These are phyloP conservation scores for Echinometra lucunter DNA, from an alignment of 53 echinoderm and acorn worm genomes.

Conservation along the genomic window DNA sequence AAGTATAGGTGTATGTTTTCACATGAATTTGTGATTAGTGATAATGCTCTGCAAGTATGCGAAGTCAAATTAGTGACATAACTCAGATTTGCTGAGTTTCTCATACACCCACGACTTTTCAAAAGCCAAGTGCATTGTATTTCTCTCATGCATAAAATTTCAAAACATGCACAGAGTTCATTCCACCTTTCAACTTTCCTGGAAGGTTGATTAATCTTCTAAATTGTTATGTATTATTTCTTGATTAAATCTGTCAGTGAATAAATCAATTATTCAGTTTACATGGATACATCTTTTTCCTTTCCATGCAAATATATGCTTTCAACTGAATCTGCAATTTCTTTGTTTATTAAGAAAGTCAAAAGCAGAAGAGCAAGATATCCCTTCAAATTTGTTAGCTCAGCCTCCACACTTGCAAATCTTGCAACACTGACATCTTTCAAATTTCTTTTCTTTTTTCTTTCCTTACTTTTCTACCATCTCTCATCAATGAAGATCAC, in stretches of 20 bases:
- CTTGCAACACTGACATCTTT: background rate
- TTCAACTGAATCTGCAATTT: background rate
- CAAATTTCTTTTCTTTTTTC: background rate
- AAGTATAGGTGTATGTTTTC: too few species aligned
- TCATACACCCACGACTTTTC: too few species aligned
- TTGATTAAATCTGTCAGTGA: too few species aligned
- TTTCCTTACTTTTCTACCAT: background rate
- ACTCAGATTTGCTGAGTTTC: too few species aligned
- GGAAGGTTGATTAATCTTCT: background rate
- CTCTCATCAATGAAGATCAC: background rate
- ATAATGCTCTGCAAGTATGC: too few species aligned
- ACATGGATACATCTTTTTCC: background rate
- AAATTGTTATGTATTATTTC: background rate
- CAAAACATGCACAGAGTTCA: background rate
- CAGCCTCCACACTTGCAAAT: background rate
- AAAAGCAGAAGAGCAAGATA: too few species aligned
- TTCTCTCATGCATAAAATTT: background rate
- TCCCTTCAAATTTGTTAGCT: background rate
- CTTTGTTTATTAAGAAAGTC: background rate
- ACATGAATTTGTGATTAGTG: too few species aligned
- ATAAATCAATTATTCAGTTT: too few species aligned
- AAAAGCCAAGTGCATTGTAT: background rate
- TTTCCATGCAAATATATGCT: background rate
- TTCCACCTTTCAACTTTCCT: background rate
- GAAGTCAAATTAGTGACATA: too few species aligned